Evolutionary conservation across 2,797 vertebrate species (phyloP), one percentile per base, ranked within the genome.

Genomic region (Cyclura pinguis): DNA sequence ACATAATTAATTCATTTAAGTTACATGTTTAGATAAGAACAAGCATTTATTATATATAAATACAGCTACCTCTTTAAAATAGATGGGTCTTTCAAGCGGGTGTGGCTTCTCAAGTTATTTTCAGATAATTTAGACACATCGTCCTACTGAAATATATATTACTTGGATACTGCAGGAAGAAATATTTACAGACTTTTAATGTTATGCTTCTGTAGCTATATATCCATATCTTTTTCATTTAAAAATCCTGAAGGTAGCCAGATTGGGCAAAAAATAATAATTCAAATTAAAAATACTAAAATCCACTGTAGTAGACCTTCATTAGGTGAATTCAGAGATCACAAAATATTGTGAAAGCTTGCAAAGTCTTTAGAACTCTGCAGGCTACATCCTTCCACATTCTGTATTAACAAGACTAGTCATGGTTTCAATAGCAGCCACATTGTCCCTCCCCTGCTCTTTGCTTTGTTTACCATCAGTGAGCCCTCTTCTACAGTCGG

Each of bases 1-100:
- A 88, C 90, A 93, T 93, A 94, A 95, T 92, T 89, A 95, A 93
- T 92, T 88, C 67, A 81, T 88, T 95, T 92, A 47, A 81, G 35
- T 90, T 90, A 90, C 88, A 91, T 92, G 80, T 87, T 93, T 85
- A 91, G 93, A 91, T 90, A 90, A 89, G 87, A 93, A 83, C 35
- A 67, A 4, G 90, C 72, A 38, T 81, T 93, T 57, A 69, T 94
- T 94, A 86, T 88, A 42, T 85, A 24, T 87, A 86, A 92, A 84
- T 73, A 29, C 73, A 89, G 89, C 67, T 38, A 32, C 64, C 52
- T 82, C 1, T 35, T 88, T 85, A 52, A 95, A 93, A 77, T 47
- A 47, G 2, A 38, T 90, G 64, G 78, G 59, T 91, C 52, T n/a
- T 80, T 89, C 3, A 16, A 22, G 86, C 76, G 24, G 32, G 9